Conservation (phyloP, 2,797 vertebrate species). For the Prionace glauca region DNA sequence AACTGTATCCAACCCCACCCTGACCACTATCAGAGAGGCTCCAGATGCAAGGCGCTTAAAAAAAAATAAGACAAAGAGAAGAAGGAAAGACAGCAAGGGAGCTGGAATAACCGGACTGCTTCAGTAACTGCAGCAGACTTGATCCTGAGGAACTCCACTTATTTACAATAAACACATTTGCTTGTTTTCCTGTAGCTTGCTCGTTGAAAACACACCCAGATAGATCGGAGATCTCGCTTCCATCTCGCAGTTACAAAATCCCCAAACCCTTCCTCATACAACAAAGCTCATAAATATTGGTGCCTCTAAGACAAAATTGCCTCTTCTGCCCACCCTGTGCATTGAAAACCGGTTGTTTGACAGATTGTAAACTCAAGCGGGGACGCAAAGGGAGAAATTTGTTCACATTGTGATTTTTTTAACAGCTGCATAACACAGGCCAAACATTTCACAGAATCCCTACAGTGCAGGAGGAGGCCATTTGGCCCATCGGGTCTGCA, state of each 20-base stretch:
- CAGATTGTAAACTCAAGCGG: background rate
- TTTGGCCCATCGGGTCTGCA: too few relatives aligned
- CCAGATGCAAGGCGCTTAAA: background rate
- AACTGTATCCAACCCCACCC: background rate
- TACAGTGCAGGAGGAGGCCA: too few relatives aligned
- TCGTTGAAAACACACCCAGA: background rate
- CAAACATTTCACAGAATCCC: background rate
- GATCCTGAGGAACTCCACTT: background rate
- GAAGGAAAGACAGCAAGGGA: background rate
- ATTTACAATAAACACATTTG: conserved; percentile 18
- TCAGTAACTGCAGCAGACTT: background rate
- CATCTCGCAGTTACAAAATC: background rate
- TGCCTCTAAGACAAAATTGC: background rate
- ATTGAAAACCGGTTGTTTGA: background rate
- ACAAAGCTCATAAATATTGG: background rate
- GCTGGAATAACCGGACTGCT: background rate
- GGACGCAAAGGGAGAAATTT: background rate
- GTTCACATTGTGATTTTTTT: too few relatives aligned
- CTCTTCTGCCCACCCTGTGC: background rate
- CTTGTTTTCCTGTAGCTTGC: background rate
- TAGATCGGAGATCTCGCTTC: background rate
- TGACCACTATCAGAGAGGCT: background rate
- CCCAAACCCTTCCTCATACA: background rate
- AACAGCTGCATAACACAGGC: background rate
- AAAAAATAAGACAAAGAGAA: background rate